Evolutionary conservation across 2,888 invertebrate species (phyloP).

Genomic region (Terebella lapidaria): DNA sequence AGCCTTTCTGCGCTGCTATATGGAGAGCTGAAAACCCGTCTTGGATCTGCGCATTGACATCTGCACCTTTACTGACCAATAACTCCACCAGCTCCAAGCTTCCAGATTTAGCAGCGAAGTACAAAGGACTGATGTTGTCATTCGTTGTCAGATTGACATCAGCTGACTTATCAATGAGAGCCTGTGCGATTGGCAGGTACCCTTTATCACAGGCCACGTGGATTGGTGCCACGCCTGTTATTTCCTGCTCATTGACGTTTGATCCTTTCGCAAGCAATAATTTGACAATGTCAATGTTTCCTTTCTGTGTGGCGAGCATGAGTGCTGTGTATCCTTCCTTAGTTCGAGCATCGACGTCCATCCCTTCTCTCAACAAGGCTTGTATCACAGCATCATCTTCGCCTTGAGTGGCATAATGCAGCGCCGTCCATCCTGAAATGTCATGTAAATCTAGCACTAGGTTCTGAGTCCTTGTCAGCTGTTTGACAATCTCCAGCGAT

Average conservation of each 20-base stretch:
- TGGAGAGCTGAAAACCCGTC: slow-evolving; percentile 29
- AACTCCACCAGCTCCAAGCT: slow-evolving; percentile 16
- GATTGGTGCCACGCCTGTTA: slow-evolving; percentile 26
- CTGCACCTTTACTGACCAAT: slow-evolving; percentile 22
- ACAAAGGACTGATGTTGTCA: slow-evolving; percentile 24
- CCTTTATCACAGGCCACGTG: slow-evolving; percentile 28
- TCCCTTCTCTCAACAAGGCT: slow-evolving; percentile 21
- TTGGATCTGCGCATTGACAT: slow-evolving; percentile 21
- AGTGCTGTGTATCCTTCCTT: slow-evolving; percentile 23
- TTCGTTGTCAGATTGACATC: slow-evolving; percentile 22
- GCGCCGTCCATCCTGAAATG: slow-evolving; percentile 24
- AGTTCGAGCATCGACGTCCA: slow-evolving; percentile 26
- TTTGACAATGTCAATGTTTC: slow-evolving; percentile 13
- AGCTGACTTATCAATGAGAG: slow-evolving; percentile 22
- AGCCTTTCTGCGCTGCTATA: slow-evolving; percentile 27
- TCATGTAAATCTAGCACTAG: slow-evolving; percentile 16
- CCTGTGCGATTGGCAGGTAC: slow-evolving; percentile 18
- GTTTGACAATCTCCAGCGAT: slow-evolving; percentile 11
- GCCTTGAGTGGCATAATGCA: slow-evolving; percentile 26
- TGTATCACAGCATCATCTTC: slow-evolving; percentile 5
- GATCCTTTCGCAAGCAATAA: slow-evolving; percentile 15
- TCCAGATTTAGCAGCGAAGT: slow-evolving; percentile 27
- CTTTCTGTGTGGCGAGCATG: slow-evolving; percentile 22
- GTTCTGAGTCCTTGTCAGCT: slow-evolving; percentile 14
- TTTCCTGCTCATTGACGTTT: slow-evolving; percentile 17